These are phyloP conservation scores for Xenopus laevis DNA, from an alignment of 2,113 vertebrate species.

Conservation along the genomic window DNA sequence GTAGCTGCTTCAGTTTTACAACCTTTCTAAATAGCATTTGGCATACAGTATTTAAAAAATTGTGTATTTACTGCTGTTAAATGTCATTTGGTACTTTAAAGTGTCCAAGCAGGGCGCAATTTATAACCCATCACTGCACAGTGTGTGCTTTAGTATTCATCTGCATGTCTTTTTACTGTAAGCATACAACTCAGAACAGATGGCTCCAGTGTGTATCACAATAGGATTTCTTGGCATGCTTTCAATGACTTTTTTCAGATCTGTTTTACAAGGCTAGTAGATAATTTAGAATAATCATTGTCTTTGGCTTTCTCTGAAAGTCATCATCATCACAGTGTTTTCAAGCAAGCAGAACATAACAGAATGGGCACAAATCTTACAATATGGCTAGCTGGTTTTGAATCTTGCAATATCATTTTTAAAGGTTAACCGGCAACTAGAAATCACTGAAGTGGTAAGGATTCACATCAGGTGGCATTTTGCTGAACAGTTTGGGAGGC, in stretches of 20 bases:
- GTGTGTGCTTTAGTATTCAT: constrained; percentile 12
- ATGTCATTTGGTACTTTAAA: constrained; percentile 1
- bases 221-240: constrained; percentile 12
- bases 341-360: background rate
- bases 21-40: background rate
- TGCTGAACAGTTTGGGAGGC: too few species aligned
- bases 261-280: background rate
- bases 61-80: constrained; percentile 1
- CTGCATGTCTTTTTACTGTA: constrained; percentile 5
- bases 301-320: constrained; percentile 5
- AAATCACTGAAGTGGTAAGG: too few species aligned
- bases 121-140: constrained; percentile 19
- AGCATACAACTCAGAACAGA: constrained; percentile 14
- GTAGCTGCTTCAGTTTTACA: background rate
- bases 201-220: constrained; percentile 13
- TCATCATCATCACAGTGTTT: background rate
- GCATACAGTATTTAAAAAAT: background rate
- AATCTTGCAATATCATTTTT: too few species aligned
- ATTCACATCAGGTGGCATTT: too few species aligned
- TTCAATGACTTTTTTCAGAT: constrained; percentile 19
- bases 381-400: too few species aligned
- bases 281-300: constrained; percentile 1
- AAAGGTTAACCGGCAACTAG: too few species aligned
- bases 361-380: too few species aligned
- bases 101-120: constrained; percentile 7